These are phyloP conservation scores for Danio kyathit DNA, from an alignment of 2,797 vertebrate genomes.

Conservation along the genomic window DNA sequence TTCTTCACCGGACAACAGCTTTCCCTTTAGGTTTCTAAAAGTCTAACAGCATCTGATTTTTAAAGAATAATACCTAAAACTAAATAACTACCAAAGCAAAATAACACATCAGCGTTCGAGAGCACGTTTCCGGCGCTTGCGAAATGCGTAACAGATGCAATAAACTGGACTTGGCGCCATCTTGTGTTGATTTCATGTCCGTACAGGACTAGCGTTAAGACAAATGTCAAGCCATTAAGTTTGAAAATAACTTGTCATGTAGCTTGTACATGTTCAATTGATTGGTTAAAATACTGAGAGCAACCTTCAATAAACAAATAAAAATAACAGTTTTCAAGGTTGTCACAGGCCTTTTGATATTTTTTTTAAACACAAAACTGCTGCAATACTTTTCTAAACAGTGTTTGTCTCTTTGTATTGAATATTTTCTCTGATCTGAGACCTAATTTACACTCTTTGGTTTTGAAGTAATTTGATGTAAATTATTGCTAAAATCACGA, in stretches of 20 bases:
- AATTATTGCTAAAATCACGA: neutral
- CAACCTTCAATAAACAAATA: neutral
- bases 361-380: neutral
- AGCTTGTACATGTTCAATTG: neutral
- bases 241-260: too few relatives aligned
- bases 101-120: conserved; percentile 78
- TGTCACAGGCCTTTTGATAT: neutral
- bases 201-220: neutral
- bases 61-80: neutral
- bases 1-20: neutral
- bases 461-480: neutral
- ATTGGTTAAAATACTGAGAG: neutral
- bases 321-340: neutral
- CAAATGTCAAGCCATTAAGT: too few relatives aligned
- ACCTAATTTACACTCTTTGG: neutral
- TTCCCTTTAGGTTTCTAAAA: conserved; percentile 65
- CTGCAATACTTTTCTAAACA: too few relatives aligned
- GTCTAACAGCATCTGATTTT: conserved; percentile 31
- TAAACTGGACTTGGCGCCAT: neutral
- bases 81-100: conserved; percentile 31
- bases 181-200: neutral
- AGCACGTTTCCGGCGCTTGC: conserved; percentile 70
- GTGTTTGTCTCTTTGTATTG: neutral
- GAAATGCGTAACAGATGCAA: conserved; percentile 60
- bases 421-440: neutral